phyloP scores from a whole-genome alignment of 2,888 invertebrate genomes.

The Drosophila subsilvestris region DNA sequence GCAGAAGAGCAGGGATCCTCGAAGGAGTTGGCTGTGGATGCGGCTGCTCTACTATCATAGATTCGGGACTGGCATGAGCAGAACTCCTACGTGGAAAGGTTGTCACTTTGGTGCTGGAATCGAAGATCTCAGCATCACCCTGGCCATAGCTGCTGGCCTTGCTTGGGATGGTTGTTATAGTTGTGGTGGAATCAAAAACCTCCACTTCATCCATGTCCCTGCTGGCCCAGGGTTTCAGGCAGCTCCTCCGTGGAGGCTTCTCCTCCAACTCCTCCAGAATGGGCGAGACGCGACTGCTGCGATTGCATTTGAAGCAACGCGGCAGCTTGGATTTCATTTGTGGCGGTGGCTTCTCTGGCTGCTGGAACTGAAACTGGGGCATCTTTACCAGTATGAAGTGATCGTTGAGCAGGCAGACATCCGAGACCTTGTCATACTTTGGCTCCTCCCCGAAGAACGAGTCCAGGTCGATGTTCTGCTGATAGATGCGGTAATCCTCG shows the following conservation, averaged over 20 bases:
- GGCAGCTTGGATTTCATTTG: constrained; percentile 41
- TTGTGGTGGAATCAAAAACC: constrained; percentile 60
- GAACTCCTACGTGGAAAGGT: neutral
- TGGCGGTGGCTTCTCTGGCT: neutral
- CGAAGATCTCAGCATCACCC: constrained; percentile 5
- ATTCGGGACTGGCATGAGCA: neutral
- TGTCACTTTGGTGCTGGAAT: constrained; percentile 8
- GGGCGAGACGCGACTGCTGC: constrained; percentile 67
- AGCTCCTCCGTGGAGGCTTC: neutral
- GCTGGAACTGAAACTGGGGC: constrained; percentile 44
- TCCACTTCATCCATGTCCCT: constrained; percentile 54
- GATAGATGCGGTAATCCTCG: constrained; percentile 71
- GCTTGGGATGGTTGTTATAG: constrained; percentile 27
- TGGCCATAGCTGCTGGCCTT: neutral
- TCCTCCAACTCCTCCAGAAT: constrained; percentile 60
- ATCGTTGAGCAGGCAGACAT: constrained; percentile 81
- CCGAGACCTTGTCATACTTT: constrained; percentile 71
- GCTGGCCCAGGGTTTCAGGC: constrained; percentile 35
- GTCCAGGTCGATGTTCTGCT: constrained; percentile 67
- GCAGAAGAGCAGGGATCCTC: constrained; percentile 27
- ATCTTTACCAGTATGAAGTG: constrained; percentile 82
- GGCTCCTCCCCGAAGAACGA: constrained; percentile 70
- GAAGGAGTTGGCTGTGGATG: neutral
- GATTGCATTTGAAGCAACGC: constrained; percentile 66
- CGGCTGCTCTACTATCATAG: constrained; percentile 51